Evolutionary conservation across 2,113 vertebrate species (phyloP).

Genomic region (Cisticola juncidis): DNA sequence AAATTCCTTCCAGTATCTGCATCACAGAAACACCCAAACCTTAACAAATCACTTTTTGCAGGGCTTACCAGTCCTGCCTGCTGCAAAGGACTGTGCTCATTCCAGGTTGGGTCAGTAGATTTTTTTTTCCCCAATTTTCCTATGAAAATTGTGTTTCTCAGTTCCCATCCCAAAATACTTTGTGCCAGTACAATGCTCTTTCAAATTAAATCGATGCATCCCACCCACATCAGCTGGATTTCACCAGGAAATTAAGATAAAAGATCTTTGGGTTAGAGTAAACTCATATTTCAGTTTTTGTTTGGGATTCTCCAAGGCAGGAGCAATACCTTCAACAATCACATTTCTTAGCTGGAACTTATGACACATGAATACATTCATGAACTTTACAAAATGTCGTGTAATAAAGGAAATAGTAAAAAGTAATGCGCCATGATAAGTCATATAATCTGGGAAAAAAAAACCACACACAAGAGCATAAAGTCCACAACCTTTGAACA

Average conservation of each 20-base stretch:
- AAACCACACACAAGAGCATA: background rate
- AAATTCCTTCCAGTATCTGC: constrained; percentile 69
- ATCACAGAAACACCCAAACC: constrained; percentile 59
- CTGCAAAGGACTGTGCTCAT: background rate
- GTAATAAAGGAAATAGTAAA: background rate
- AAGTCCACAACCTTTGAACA: background rate
- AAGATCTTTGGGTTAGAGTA: background rate
- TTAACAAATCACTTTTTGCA: constrained; percentile 60
- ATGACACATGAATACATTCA: background rate
- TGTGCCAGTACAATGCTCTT: background rate
- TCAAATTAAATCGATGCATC: accelerated
- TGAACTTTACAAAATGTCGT: background rate
- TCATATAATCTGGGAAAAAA: background rate
- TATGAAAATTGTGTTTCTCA: background rate
- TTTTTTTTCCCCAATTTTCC: background rate
- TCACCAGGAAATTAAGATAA: background rate
- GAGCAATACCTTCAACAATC: background rate
- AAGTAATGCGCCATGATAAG: background rate
- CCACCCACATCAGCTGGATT: background rate
- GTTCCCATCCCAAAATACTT: background rate
- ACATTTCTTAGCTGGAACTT: background rate
- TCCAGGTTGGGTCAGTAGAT: background rate
- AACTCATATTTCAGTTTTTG: background rate
- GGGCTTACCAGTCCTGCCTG: constrained; percentile 51
- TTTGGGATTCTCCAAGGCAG: background rate